A percentile compares a stretch with the other conserved stretches of the same genome.
These are phyloP conservation scores for Tolmerus cingulatus DNA, from an alignment of 2,888 invertebrate genomes.

Conservation along the genomic window DNA sequence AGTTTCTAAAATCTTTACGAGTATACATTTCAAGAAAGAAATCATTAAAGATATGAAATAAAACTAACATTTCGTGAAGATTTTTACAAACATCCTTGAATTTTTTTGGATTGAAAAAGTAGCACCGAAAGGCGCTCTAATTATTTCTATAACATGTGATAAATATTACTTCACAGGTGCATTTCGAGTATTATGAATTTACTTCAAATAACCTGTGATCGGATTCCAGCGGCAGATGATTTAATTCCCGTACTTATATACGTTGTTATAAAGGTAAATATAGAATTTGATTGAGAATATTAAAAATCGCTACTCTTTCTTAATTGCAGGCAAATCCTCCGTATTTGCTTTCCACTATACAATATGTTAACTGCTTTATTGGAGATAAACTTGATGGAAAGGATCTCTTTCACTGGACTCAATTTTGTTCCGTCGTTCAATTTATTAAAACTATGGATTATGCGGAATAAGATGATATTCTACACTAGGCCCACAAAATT, in stretches of 20 bases:
- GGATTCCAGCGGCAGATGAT: constrained; percentile 91
- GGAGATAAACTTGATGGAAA: constrained; percentile 84
- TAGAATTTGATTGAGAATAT: background rate
- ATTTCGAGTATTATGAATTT: constrained; percentile 94
- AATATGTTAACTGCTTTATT: constrained; percentile 94
- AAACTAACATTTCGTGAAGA: too few relatives aligned
- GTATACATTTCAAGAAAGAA: background rate
- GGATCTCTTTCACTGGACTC: constrained; percentile 98
- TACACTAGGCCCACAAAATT: background rate
- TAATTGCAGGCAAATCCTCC: constrained; percentile 86
- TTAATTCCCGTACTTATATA: constrained; percentile 95
- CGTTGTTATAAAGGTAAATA: constrained; percentile 87
- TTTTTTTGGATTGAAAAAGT: too few relatives aligned
- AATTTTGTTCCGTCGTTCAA: constrained; percentile 95
- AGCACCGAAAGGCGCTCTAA: too few relatives aligned
- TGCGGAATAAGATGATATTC: constrained; percentile 46
- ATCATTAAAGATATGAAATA: background rate
- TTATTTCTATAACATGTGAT: background rate
- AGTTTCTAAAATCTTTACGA: too few relatives aligned
- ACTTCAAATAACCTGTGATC: constrained; percentile 82
- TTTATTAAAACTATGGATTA: constrained; percentile 94
- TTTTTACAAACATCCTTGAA: too few relatives aligned
- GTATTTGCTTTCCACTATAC: constrained; percentile 91
- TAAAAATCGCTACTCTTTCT: background rate
- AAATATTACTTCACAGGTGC: constrained; percentile 68